Base-by-base conservation (phyloP, 2,113 vertebrate genomes). In the Spea bombifrons region DNA sequence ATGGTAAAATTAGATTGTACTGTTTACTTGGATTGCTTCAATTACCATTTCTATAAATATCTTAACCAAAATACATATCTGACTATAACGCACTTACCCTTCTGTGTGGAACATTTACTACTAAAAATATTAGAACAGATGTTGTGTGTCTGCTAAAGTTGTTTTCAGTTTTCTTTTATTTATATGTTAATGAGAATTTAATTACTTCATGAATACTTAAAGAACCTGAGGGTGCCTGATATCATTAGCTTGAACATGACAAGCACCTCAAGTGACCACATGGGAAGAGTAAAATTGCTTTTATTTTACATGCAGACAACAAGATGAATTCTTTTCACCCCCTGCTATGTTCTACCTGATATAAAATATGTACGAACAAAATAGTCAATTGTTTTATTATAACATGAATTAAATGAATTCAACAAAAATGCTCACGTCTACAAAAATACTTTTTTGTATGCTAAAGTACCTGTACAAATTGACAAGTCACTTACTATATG, bases 101-200 rank as follows among this genome's bases (percentile, higher is more conserved):
- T 86, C 84, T 85, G 66, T 86, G 82, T 83, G 85, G 86, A 86
- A 86, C 83, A 90, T 90, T 90, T 91, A 92, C 91, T 91, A 91
- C 90, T 89, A 92, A 90, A 94, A 92, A 86, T 88, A 89, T 90
- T 91, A 89, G 89, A 92, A 92, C 92, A 94, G 92, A 93, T 95
- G 92, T 90, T 93, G 91, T 88, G 88, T 90, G 86, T 86, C 89
- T 94, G 84, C 90, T 91, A 91, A 90, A 91, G 89, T 91, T 90
- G 89, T 93, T 93, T 93, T 89, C 88, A 82, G 88, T 91, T 92
- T 93, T 93, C 89, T 92, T 92, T 93, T 93, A 92, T 93, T 94
- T 94, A 92, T 93, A 93, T 94, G 92, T 91, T 94, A 94, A 95
- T 95, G 91, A 92, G 94, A 92, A 91, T 93, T 92, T 95, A 94